A percentile compares a stretch with the other conserved stretches of the same genome.
These are phyloP conservation scores for Pholis gunnellus DNA, from an alignment of 2,113 vertebrate species.

Conservation along the genomic window DNA sequence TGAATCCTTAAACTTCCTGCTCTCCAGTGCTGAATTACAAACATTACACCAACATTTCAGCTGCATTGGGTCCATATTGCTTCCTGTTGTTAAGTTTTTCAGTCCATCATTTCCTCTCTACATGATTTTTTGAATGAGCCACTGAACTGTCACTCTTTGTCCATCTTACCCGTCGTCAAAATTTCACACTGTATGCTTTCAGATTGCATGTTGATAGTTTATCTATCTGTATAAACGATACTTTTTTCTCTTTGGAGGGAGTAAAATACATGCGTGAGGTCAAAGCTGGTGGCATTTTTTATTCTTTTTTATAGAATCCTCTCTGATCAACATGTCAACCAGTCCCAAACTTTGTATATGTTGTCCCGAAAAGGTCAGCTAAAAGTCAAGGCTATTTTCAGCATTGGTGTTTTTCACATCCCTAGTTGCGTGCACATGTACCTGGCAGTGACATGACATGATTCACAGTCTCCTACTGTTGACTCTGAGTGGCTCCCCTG, in stretches of 20 bases:
- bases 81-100: not conserved
- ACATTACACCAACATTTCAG: not conserved
- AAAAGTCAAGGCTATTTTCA: conserved; percentile 32
- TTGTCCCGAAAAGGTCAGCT: conserved; percentile 18
- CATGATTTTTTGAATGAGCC: not conserved
- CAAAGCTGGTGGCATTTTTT: not conserved
- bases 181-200: not conserved
- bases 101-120: not conserved
- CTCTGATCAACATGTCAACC: conserved; percentile 6
- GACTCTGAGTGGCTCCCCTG: conserved; percentile 22
- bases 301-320: not conserved
- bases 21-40: not conserved
- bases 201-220: not conserved
- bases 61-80: not conserved
- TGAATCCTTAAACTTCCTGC: conserved; percentile 4
- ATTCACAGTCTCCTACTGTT: conserved; percentile 22
- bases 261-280: not conserved
- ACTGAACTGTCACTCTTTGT: not conserved
- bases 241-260: not conserved
- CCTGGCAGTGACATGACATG: conserved; percentile 3
- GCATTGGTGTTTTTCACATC: conserved; percentile 16
- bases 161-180: not conserved
- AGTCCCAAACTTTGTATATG: not conserved
- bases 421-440: not conserved
- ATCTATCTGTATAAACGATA: not conserved